Evolutionary conservation across 2,113 vertebrate genomes (phyloP).

Genomic region (Gyps fulvus): DNA sequence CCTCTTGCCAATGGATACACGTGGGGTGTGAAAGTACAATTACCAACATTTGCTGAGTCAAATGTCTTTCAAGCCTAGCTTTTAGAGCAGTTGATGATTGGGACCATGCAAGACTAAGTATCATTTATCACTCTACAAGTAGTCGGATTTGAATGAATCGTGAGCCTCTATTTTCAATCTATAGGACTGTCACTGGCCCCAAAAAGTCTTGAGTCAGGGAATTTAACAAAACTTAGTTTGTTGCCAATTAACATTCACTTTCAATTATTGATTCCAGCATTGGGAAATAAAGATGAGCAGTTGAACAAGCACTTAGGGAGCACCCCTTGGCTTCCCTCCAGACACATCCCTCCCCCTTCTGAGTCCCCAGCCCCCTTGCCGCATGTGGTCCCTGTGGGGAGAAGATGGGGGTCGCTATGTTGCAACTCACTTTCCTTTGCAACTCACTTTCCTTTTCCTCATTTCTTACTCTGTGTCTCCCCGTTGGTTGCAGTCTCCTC

Average conservation of each 20-base stretch:
- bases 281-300: neutral
- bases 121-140: neutral
- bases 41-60: neutral
- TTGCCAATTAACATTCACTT: neutral
- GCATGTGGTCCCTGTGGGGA: no score
- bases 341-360: neutral
- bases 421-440: neutral
- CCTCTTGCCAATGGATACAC: neutral
- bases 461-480: accelerated
- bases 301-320: neutral
- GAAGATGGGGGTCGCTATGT: accelerated
- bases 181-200: neutral
- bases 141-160: neutral
- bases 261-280: accelerated
- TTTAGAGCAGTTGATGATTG: neutral
- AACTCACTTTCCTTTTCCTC: neutral
- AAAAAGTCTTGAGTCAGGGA: neutral
- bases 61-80: neutral
- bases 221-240: neutral
- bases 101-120: neutral
- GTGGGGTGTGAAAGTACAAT: neutral
- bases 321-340: neutral
- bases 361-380: neutral
- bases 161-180: neutral
- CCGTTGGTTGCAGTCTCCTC: neutral